phyloP scores from a whole-genome alignment of 1,140 invertebrate species.

The Euwallacea similis region DNA sequence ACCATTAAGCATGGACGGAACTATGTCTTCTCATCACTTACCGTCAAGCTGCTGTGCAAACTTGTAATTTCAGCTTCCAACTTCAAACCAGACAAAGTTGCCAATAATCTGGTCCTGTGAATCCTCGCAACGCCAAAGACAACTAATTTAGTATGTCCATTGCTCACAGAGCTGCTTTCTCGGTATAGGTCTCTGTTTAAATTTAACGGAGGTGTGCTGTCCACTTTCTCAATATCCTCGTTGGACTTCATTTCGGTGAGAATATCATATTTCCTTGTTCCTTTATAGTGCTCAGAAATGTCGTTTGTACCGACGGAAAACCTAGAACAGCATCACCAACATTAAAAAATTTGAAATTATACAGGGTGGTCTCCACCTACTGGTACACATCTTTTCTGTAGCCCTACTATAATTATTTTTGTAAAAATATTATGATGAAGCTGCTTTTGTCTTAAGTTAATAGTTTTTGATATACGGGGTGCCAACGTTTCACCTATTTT shows the following conservation, averaged over 20 bases:
- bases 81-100: constrained; percentile 90
- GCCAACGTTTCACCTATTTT: too few species aligned
- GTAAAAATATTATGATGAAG: too few species aligned
- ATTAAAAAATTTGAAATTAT: not conserved
- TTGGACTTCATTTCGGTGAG: constrained; percentile 52
- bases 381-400: too few species aligned
- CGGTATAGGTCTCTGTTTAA: constrained; percentile 30
- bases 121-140: constrained; percentile 76
- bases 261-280: constrained; percentile 60
- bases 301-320: constrained; percentile 57
- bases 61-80: constrained; percentile 87
- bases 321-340: constrained; percentile 41
- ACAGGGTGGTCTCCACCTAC: too few species aligned
- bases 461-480: too few species aligned
- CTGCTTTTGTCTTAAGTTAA: too few species aligned
- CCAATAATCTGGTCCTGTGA: constrained; percentile 82
- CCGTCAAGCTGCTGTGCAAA: constrained; percentile 76
- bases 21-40: not conserved
- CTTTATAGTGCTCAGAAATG: constrained; percentile 58
- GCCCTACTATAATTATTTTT: not conserved
- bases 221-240: constrained; percentile 57
- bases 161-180: constrained; percentile 25
- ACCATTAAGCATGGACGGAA: too few species aligned
- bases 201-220: constrained; percentile 45
- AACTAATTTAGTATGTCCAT: constrained; percentile 50